Evolutionary conservation across 2,888 invertebrate genomes (phyloP), one percentile per base, ranked within the genome.

Genomic region (Heliconius cydno): DNA sequence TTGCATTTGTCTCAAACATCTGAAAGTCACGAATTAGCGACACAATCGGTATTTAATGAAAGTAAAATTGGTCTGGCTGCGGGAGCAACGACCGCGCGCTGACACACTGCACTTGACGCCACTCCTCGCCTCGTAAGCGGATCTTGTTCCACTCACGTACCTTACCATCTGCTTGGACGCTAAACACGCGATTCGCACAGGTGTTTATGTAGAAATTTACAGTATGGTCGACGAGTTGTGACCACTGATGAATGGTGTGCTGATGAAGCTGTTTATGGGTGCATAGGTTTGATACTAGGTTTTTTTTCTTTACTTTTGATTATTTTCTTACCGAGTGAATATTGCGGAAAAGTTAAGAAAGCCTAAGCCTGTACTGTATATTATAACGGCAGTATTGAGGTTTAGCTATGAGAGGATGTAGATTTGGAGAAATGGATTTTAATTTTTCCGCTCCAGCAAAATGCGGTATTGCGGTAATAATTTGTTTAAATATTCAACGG

Each of bases 31-130:
- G 82, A 82, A 81, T 81, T 79, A 81, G 88, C 87, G 77, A 81
- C 81, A 77, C 82, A 78, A 79, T 68, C 84, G 87, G 84, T 84
- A 86, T 89, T 87, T 89, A 92, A 92, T 90, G 94, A 94, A 94
- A 94, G 94, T 92, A 93, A 94, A 94, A 94, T 93, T 88, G 88
- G 89, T 88, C 85, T 88, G 86, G 77, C 78, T 52, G 19, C 19
- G 85, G 87, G 93, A 88, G 88, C 94, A 92, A 90, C 86, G 93
- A 92, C 93, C 94, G 86, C 84, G 82, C 84, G 76, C 86, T 92
- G 93, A 91, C 94, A 94, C 90, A 94, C 89, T 92, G 92, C 91
- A 91, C 92, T 91, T 88, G 87, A 86, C 84, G 82, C 86, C 85
- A 87, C 85, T 34, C 84, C 82, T 86, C 82, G 67, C 38, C 70